Conservation (phyloP, 2,888 invertebrate genomes). For the Acleris emargana region DNA sequence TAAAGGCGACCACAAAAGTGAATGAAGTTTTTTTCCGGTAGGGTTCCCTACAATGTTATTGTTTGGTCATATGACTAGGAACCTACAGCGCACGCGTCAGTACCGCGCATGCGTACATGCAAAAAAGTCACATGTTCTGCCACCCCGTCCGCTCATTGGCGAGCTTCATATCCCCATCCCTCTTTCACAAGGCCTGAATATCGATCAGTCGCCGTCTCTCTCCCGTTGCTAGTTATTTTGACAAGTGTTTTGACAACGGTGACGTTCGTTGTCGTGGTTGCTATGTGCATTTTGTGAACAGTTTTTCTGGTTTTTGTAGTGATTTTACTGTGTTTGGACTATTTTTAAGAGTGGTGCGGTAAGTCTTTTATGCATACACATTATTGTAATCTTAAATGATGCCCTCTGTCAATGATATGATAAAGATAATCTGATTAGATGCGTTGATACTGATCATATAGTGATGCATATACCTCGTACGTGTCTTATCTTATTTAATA, state of each 20-base stretch:
- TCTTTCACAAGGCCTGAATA: conserved; percentile 4
- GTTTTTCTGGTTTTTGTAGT: conserved; percentile 24
- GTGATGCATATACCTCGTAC: too few species aligned
- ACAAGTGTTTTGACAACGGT: conserved; percentile 23
- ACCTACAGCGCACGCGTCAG: conserved; percentile 24
- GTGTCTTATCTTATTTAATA: too few species aligned
- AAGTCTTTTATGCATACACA: conserved; percentile 5
- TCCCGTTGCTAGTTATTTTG: conserved; percentile 1
- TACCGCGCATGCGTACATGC: conserved; percentile 30
- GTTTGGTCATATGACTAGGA: not conserved
- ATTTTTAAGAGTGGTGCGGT: conserved; percentile 23
- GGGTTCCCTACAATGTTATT: not conserved
- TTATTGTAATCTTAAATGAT: too few species aligned
- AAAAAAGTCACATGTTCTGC: conserved; percentile 23
- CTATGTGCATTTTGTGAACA: conserved; percentile 31
- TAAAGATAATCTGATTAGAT: too few species aligned
- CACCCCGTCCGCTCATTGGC: conserved; percentile 1
- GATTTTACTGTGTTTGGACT: conserved; percentile 27
- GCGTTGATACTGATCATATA: too few species aligned
- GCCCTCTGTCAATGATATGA: too few species aligned
- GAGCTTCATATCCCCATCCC: conserved; percentile 3
- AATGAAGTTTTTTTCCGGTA: too few species aligned
- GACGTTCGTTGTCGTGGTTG: conserved; percentile 15
- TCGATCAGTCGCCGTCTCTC: conserved; percentile 22
- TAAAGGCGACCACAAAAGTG: too few species aligned